Base-by-base conservation (phyloP, 2,797 vertebrate species). In the Macropus fuliginosus region DNA sequence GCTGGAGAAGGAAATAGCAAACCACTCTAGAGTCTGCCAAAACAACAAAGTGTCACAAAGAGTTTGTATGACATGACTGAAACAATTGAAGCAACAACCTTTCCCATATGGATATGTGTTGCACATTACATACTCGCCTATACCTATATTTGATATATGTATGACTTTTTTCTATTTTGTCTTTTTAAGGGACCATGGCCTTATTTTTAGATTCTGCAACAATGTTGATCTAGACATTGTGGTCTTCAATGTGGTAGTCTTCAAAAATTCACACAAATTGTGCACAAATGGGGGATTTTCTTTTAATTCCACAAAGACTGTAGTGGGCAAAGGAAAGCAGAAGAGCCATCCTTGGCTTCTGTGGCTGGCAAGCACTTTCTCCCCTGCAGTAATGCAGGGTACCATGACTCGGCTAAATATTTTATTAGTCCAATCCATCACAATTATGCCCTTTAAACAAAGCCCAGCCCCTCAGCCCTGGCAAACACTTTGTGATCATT, bases 361-460 rank as follows among this genome's bases (percentile, higher is more conserved):
- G 74, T 46, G 74, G 74, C 40, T 87, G 74, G 21, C 40, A 46
- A 50, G 74, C 27, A 40, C 40, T 46, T 10, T 46, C 74, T 46
- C 21, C 40, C 40, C 74, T 46, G 74, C 74, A 87, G 74, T 50
- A 40, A 87, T 87, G 74, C 40, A 87, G 74, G 40, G 74, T 11
- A 27, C 74, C 40, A 93, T 54, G 62, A 34, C 91, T 62, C 24
- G 21, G 81, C 91, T 94, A 93, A 94, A 74, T 89, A 91, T 91
- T 89, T 95, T 96, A 94, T 97, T 28, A 56, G 54, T 66, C 93
- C 0, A 0, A 24, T 95, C 96, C 93, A 96, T 92, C 46, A 93
- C 56, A 90, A 90, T 89, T 89, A 91, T 94, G 93, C 10, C 3
- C 93, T 94, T 97, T 55, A 94, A 91, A 97, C 93, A 96, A 97